Base-by-base conservation (phyloP, 2,888 invertebrate genomes). In the Phyllotreta cruciferae region DNA sequence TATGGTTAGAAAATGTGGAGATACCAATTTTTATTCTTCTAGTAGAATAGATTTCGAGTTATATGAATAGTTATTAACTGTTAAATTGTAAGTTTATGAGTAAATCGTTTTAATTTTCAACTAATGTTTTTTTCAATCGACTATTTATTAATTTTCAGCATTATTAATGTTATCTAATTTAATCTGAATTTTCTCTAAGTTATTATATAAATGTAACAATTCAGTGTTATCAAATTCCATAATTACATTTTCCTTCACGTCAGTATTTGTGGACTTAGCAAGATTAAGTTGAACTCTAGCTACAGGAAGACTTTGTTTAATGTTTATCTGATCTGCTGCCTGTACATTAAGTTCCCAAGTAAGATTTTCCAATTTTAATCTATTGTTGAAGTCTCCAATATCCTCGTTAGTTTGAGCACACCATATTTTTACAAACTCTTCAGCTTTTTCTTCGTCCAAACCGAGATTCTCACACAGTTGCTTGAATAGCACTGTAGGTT, bases 41-140 rank as follows among this genome's bases (percentile, higher is more conserved):
- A 90, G 88, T 74, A 86, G 97, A 78, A 92, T 97, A 73, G 96
- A 97, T 80, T 97, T 97, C 85, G 96, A 97, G 79, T 83, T 97
- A 68, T 97, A 96, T 80, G 83, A 92, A 78, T 93, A 85, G 82
- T 49, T 47, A 49, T 52, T 54, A 36, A 34, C 24, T 63, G 56
- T 60, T 62, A 3, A 24, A 24, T 24, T 24, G 24, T 24, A n/a
- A 60, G 54, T 50, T 50, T 39, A 11, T 41, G 42, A 10, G n/a
- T 41, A 24, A 24, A 24, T 11, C 4, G 42, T 41, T 10, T 11
- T 11, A 10, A 11, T 11, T 10, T 41, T 41, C 11, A 41, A 10
- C 4, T 41, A 11, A 4, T 3, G 1, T 1, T 41, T 10, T 41
- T 10, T 34, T 35, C 24, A 24, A 24, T 24, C 4, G 24, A 4